Evolutionary conservation across 2,113 vertebrate species (phyloP).

Genomic region (Lepus timidus): DNA sequence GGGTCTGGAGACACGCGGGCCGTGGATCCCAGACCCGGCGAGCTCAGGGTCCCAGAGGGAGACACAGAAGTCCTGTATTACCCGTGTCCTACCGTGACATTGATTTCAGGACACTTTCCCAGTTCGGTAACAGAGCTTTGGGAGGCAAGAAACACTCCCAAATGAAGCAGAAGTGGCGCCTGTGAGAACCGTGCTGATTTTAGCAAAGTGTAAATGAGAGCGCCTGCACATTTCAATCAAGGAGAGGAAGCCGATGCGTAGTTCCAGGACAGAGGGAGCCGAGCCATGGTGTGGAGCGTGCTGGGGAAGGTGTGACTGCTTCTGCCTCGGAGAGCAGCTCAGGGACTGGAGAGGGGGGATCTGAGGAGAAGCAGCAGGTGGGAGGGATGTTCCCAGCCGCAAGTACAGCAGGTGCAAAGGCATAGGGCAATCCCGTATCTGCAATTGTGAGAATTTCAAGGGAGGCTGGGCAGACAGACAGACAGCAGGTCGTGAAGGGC

Average conservation of each 20-base stretch:
- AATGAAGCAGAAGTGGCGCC: background rate
- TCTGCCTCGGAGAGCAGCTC: background rate
- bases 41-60: background rate
- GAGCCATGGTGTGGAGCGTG: background rate
- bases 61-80: background rate
- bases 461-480: background rate
- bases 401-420: background rate
- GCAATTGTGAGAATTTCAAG: background rate
- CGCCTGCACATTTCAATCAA: background rate
- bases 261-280: background rate
- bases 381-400: background rate
- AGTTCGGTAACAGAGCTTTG: background rate
- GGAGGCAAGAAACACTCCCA: background rate
- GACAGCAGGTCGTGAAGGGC: background rate
- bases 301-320: background rate
- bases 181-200: background rate
- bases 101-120: background rate
- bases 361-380: background rate
- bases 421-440: accelerated
- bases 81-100: background rate
- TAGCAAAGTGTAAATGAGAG: background rate
- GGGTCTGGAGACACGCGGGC: background rate
- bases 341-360: background rate
- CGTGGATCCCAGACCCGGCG: background rate
- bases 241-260: background rate